Base-by-base conservation (phyloP, 2,113 vertebrate species). In the Hypanus sabinus region DNA sequence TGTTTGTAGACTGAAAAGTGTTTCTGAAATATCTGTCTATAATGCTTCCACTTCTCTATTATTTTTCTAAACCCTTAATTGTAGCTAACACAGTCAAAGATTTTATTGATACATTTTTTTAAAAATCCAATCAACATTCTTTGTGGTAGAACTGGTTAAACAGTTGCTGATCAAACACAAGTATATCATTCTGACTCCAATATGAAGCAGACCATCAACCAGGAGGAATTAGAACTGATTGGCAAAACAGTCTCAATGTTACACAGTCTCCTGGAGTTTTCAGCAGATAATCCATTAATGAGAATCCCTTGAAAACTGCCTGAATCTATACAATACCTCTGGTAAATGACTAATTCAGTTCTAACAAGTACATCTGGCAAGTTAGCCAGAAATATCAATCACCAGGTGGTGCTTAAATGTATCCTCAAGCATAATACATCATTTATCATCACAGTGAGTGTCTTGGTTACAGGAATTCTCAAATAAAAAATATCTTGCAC, bases 381-480 rank as follows among this genome's bases (percentile, higher is more conserved):
- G 91, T 93, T 71, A 55, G 68, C 73, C 70, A 73, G 91, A 93
- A 73, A 9, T 93, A 93, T 93, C 91, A 46, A 93, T 73, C 91
- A 93, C 4, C 20, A 55, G 18, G 70, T 55, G 38, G 70, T 22
- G 38, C 27, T 71, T 46, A 55, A 81, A 55, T 73, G 36, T 73
- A 38, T 55, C 91, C 68, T 73, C 68, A 71, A 27, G 70, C 18
- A 30, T 46, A 73, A 93, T 93, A 62, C 20, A 33, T 91, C 60
- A 62, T 68, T 90, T 33, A 70, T 70, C 88, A 91, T 70, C 62
- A 33, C 57, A 33, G 87, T 90, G n/a, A 65, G 87, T 27, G 20
- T 70, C 9, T 22, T 91, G n/a, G 57, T 91, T 68, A 18, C 16
- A 70, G 88, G 87, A 68, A 70, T 30, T 65, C 70, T 36, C 33